Evolutionary conservation across 2,797 vertebrate genomes (phyloP), one percentile per base, ranked within the genome.

Genomic region (Anas capensis): DNA sequence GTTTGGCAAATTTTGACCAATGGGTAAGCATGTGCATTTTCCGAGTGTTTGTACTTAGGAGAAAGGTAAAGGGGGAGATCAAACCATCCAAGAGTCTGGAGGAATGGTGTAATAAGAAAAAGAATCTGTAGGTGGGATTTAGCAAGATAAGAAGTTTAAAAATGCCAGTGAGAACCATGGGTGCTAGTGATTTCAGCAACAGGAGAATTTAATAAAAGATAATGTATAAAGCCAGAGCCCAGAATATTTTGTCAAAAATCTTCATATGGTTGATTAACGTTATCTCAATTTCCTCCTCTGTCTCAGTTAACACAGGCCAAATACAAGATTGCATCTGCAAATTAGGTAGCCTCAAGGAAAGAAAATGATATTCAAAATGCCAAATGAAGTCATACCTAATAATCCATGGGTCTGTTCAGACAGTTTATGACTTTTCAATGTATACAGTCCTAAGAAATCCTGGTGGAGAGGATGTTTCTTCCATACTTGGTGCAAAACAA

Each of bases 391-490:
- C 95, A 73, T 99, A 99, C 99, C 99, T 95, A 99, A 96, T 44
- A 99, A 97, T 38, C 99, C 99, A 36, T 99, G 98, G 34, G 99
- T 99, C 44, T 96, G 97, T n/a, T 96, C 56, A 73, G 99, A 99
- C 61, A 99, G 92, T 64, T 96, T 97, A 92, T 98, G 98, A 78
- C 98, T 98, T 93, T 99, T 98, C 86, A 99, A 8, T 12, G 98
- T 99, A 68, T 99, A 99, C 78, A 99, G 98, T 38, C 99, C 99
- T 71, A 99, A 97, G 91, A 99, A 99, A 93, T 99, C 98, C 78
- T 96, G 98, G 73, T 98, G 98, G 53, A 97, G 80, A 1, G 98
- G 98, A 77, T 98, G 98, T 83, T 97, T 97, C 94, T 98, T 98
- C 99, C 99, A 99, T 23, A 98, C 97, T 92, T 98, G 98, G 91